Percentiles rank a stretch among this genome's conserved stretches.
Evolutionary conservation across 2,888 invertebrate species (phyloP).

Genomic region (Pollenia griseotomentosa): DNA sequence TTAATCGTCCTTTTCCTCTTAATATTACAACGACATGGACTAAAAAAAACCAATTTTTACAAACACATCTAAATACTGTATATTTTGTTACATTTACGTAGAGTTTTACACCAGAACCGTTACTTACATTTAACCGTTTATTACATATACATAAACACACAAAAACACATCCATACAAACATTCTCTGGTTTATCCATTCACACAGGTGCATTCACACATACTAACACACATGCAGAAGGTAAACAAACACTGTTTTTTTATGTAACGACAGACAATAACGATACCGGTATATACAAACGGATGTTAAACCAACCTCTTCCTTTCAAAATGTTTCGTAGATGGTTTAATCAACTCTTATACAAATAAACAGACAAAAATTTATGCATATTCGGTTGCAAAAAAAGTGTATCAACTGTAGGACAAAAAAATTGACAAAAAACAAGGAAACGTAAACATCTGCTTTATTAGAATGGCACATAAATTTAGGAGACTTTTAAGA

Average conservation of each 20-base stretch:
- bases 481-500: neutral
- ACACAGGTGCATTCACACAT: neutral
- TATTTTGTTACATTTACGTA: neutral
- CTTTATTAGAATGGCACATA: conserved; percentile 10
- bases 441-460: neutral
- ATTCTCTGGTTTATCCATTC: neutral
- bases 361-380: conserved; percentile 21
- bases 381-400: neutral
- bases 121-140: neutral
- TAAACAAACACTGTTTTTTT: neutral
- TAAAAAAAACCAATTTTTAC: neutral
- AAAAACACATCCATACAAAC: conserved; percentile 8
- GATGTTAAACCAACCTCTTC: conserved; percentile 35
- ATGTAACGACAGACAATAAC: neutral
- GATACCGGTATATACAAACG: conserved; percentile 13
- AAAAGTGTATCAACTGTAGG: neutral
- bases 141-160: conserved; percentile 29
- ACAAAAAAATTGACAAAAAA: neutral
- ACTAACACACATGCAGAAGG: neutral
- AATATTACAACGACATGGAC: no score
- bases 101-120: no score
- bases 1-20: no score
- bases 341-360: conserved; percentile 41
- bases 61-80: neutral
- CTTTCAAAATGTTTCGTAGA: conserved; percentile 18